phyloP scores from a whole-genome alignment of 2,113 vertebrate genomes.

The Ploceus nigricollis region DNA sequence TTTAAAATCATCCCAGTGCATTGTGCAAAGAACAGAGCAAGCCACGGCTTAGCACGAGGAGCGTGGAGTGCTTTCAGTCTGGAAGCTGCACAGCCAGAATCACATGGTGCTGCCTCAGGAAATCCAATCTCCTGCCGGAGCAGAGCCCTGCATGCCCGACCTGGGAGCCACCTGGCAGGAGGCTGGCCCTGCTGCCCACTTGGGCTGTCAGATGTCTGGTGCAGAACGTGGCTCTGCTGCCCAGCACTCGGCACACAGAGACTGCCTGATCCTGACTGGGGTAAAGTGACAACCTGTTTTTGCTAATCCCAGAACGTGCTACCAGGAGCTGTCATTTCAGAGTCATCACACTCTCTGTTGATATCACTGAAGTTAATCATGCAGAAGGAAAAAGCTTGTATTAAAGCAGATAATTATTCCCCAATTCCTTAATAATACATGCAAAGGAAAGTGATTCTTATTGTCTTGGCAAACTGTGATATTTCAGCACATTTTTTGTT shows the following conservation, averaged over 20 bases:
- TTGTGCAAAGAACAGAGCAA: not conserved
- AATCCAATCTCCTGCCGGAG: not conserved
- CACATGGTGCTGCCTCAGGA: not conserved
- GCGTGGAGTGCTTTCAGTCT: not conserved
- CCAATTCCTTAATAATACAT: slow-evolving; percentile 20
- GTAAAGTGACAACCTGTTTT: slow-evolving; percentile 40
- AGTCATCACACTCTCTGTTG: slow-evolving; percentile 43
- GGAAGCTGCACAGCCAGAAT: not conserved
- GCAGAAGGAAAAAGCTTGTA: slow-evolving; percentile 42
- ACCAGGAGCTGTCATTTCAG: slow-evolving; percentile 47
- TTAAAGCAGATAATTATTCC: slow-evolving; percentile 55
- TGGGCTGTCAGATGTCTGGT: not conserved
- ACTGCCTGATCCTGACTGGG: not conserved
- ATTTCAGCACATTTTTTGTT: not conserved
- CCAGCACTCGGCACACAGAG: not conserved
- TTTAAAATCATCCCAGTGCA: not conserved
- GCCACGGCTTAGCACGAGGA: rapidly evolving
- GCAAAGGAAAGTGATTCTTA: slow-evolving; percentile 25
- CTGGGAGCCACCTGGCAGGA: slow-evolving; percentile 1
- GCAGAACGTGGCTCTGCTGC: not conserved
- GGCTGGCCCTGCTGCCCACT: not conserved
- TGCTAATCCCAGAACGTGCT: slow-evolving; percentile 49
- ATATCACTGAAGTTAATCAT: slow-evolving; percentile 45
- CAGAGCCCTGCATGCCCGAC: not conserved
- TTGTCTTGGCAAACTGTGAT: not conserved